Base-by-base conservation (phyloP, 2,797 vertebrate genomes). In the Pseudocheirus occidentalis region DNA sequence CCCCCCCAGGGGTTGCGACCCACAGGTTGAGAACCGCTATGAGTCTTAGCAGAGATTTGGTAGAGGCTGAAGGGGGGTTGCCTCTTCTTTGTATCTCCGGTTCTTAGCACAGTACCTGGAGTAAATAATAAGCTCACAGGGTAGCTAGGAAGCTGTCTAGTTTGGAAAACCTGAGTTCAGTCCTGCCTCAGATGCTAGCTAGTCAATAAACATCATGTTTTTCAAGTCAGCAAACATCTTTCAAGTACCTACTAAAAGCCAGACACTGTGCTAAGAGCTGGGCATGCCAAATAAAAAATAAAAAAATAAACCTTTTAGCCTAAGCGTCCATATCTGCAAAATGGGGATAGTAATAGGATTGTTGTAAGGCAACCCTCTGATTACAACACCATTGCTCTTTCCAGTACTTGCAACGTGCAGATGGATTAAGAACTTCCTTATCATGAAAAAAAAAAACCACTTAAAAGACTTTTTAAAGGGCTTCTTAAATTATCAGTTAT, bases 401-500 rank as follows among this genome's bases (percentile, higher is more conserved):
- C 34, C 29, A 29, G 13, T 94, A 21, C 4, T 94, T 93, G 21
- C 6, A 59, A 11, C 81, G 34, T 27, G 9, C 52, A 55, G 90
- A 90, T 81, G 21, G 28, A n/a, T 55, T 55, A 57, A 58, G 62
- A 14, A 40, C 3, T 4, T 89, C 27, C 31, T 56, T 93, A 62
- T 27, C n/a, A 18, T 57, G 53, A 56, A 40, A 95, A 94, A 59
- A 53, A 95, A 94, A 93, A 92, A 53, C 3, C 1, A 55, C 7
- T 7, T 14, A 52, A 55, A 91, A 90, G 24, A 27, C 55, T 94
- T 62, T 62, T 62, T 93, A 87, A 1, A 46, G 58, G 28, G 73
- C 29, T 55, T 59, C 56, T 93, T 50, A 56, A 91, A 52, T 93
- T 53, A 91, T 58, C 55, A 89, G 31, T 93, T 14, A 93, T 90